These are phyloP conservation scores for Leptonema lineaticorne DNA, from an alignment of 1,140 invertebrate species.

Conservation along the genomic window DNA sequence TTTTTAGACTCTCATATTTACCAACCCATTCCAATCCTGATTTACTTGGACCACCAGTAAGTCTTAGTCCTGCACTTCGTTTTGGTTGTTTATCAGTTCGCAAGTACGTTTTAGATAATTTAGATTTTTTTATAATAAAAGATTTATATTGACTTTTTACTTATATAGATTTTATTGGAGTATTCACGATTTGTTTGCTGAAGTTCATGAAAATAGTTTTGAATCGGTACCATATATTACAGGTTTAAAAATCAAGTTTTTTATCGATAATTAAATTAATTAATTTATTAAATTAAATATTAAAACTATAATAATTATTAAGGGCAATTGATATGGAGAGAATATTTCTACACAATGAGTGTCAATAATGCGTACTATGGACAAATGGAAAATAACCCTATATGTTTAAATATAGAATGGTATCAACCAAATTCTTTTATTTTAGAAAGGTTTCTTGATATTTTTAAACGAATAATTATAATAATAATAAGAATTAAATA, in stretches of 20 bases:
- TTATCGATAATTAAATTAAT: neutral
- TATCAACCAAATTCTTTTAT: constrained; percentile 56
- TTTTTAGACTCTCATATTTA: constrained; percentile 57
- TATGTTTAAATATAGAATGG: constrained; percentile 76
- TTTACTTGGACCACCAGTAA: constrained; percentile 65
- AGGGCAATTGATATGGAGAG: constrained; percentile 75
- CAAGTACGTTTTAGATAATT: constrained; percentile 50
- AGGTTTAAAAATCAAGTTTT: constrained; percentile 41
- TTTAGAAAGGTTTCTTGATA: constrained; percentile 56
- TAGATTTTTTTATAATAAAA: neutral
- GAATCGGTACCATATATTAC: constrained; percentile 51
- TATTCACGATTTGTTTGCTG: constrained; percentile 62
- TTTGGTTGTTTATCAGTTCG: constrained; percentile 67
- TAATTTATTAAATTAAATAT: neutral
- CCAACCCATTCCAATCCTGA: constrained; percentile 71
- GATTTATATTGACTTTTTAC: constrained; percentile 21
- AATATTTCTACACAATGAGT: constrained; percentile 78
- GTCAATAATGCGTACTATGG: constrained; percentile 67
- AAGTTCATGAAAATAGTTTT: constrained; percentile 55
- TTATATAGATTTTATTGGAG: constrained; percentile 61
- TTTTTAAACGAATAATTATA: neutral
- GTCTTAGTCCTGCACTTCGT: constrained; percentile 67
- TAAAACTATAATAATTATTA: constrained; percentile 45
- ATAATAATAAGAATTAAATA: neutral
- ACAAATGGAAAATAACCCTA: constrained; percentile 70